Conservation (phyloP, 2,113 vertebrate genomes). For the Entelurus aequoreus region DNA sequence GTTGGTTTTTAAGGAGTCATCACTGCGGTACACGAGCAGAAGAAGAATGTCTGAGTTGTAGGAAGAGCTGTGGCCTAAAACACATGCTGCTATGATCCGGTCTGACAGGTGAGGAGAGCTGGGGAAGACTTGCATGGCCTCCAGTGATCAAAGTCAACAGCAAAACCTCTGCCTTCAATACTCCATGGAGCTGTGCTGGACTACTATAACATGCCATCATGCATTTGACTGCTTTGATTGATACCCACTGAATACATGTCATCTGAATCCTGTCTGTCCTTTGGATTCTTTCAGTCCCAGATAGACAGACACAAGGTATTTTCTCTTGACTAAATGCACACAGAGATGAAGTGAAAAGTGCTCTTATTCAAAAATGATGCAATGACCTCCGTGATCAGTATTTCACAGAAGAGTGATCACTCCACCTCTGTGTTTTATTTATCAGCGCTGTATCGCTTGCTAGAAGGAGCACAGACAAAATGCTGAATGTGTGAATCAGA, state of each 20-base stretch:
- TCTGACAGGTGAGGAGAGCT: slow-evolving; percentile 35
- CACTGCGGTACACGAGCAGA: slow-evolving; percentile 45
- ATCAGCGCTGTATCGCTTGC: slow-evolving; percentile 36
- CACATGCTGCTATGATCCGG: slow-evolving; percentile 57
- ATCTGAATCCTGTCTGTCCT: slow-evolving; percentile 28
- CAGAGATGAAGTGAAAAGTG: slow-evolving; percentile 23
- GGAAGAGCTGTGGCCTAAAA: slow-evolving; percentile 34
- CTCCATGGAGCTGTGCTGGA: slow-evolving; percentile 52
- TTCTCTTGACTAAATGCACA: slow-evolving; percentile 7
- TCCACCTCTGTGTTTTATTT: slow-evolving; percentile 48
- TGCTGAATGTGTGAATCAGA: slow-evolving; percentile 34
- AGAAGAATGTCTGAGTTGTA: slow-evolving; percentile 34
- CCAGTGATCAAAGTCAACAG: slow-evolving; percentile 69
- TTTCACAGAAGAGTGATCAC: slow-evolving; percentile 36
- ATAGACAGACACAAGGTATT: slow-evolving; percentile 27
- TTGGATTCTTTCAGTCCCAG: slow-evolving; percentile 36
- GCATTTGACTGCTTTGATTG: slow-evolving; percentile 44
- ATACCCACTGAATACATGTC: slow-evolving; percentile 48
- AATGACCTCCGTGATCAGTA: slow-evolving; percentile 41
- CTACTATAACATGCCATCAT: slow-evolving; percentile 54
- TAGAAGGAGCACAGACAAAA: slow-evolving; percentile 42
- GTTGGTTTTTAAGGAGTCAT: slow-evolving; percentile 40
- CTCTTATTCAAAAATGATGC: slow-evolving; percentile 42
- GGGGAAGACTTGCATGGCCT: slow-evolving; percentile 47
- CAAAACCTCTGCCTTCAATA: slow-evolving; percentile 64